Evolutionary conservation across 2,888 invertebrate species (phyloP).

Genomic region (Oscheius myriophilus): DNA sequence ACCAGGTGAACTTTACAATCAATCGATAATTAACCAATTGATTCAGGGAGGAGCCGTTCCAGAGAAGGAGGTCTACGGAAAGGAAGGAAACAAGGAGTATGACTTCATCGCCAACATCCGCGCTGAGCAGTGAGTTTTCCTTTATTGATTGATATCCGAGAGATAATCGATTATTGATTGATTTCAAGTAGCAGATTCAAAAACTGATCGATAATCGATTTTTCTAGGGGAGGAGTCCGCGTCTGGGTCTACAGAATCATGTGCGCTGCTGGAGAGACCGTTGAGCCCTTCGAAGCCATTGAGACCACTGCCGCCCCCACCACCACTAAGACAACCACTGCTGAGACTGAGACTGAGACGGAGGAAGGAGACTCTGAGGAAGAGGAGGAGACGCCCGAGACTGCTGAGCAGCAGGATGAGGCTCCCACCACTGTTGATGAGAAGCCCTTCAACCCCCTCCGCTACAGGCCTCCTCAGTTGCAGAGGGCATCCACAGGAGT

Average conservation of each 20-base stretch:
- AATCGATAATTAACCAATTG: not conserved
- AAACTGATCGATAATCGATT: not conserved
- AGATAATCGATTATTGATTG: not conserved
- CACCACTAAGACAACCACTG: slow-evolving; percentile 23
- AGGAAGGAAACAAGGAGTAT: slow-evolving; percentile 60
- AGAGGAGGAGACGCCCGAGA: slow-evolving; percentile 29
- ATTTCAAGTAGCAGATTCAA: too few relatives aligned
- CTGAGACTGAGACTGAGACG: slow-evolving; percentile 32
- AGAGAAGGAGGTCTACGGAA: slow-evolving; percentile 60
- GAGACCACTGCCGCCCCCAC: slow-evolving; percentile 12
- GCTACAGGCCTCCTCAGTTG: slow-evolving; percentile 58
- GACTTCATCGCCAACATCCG: slow-evolving; percentile 68
- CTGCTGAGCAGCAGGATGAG: slow-evolving; percentile 35
- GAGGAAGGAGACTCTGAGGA: slow-evolving; percentile 34
- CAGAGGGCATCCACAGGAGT: slow-evolving; percentile 49
- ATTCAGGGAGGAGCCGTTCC: slow-evolving; percentile 60
- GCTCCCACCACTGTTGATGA: slow-evolving; percentile 38
- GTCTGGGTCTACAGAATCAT: slow-evolving; percentile 67
- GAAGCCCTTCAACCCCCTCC: slow-evolving; percentile 62
- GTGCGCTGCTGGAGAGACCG: slow-evolving; percentile 48
- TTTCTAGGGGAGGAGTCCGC: slow-evolving; percentile 65
- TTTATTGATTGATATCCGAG: not conserved
- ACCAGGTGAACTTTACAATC: slow-evolving; percentile 37
- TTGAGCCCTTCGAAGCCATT: slow-evolving; percentile 4
- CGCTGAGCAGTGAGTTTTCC: slow-evolving; percentile 63